Evolutionary conservation across 2,797 vertebrate genomes (phyloP).

Genomic region (Myiotriccus ornatus): DNA sequence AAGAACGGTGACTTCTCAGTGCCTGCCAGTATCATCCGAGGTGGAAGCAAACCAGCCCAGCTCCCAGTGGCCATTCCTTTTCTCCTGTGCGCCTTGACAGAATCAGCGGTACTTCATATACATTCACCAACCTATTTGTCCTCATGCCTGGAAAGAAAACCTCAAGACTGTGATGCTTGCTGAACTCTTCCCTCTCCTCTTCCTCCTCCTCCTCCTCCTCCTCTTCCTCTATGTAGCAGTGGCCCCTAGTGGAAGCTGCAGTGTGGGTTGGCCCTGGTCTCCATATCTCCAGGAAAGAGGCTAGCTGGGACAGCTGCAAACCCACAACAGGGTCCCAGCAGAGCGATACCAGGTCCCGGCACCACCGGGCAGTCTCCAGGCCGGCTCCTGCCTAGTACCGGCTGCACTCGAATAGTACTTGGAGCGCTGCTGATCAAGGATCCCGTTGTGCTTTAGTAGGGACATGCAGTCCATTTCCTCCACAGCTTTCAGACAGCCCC

Average conservation of each 20-base stretch:
- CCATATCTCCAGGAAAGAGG: background rate
- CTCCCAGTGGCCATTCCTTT: background rate
- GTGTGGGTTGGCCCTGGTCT: background rate
- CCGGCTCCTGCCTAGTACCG: accelerated
- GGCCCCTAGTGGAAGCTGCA: background rate
- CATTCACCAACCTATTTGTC: background rate
- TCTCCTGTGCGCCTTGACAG: background rate
- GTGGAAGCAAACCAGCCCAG: background rate
- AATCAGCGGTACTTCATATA: background rate
- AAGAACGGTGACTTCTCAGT: background rate
- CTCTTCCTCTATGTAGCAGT: background rate
- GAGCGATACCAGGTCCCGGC: background rate
- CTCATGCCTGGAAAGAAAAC: background rate
- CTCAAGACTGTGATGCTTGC: background rate
- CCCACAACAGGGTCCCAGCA: background rate
- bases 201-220: background rate
- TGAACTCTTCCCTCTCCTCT: background rate
- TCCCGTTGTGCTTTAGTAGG: background rate
- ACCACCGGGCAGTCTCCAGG: background rate
- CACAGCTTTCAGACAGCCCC: background rate
- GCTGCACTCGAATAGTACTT: background rate
- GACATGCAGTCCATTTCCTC: background rate
- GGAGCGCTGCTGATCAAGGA: background rate
- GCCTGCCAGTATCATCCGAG: background rate
- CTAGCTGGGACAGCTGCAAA: background rate